Percentiles rank a stretch among this genome's conserved stretches.
Evolutionary conservation across 2,888 invertebrate species (phyloP).

Genomic region (Periphyllus acericola): DNA sequence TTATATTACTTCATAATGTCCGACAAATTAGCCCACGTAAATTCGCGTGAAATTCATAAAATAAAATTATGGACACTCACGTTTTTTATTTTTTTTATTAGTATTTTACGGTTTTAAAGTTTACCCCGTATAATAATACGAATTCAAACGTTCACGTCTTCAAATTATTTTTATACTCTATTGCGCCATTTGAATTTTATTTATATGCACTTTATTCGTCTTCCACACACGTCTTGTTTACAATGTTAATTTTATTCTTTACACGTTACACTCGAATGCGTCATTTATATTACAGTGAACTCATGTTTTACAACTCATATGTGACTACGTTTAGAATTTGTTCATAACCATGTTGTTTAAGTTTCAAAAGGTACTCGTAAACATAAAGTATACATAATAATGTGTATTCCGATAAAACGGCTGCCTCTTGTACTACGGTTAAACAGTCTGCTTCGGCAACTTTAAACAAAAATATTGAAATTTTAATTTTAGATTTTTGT

Average conservation of each 20-base stretch:
- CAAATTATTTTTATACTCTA: not conserved
- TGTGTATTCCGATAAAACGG: not conserved
- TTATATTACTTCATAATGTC: not conserved
- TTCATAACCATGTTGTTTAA: not conserved
- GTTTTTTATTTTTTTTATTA: not conserved
- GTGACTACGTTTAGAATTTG: not conserved
- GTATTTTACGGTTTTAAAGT: not conserved
- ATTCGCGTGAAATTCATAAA: not conserved
- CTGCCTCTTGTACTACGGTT: not conserved
- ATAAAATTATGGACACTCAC: not conserved
- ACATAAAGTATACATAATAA: not conserved
- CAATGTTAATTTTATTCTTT: not conserved
- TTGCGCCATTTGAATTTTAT: not conserved
- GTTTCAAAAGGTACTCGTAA: conserved; percentile 4
- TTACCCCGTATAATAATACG: not conserved
- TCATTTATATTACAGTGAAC: not conserved
- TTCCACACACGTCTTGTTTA: not conserved
- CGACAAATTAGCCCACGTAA: not conserved
- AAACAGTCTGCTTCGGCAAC: not conserved
- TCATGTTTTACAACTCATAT: not conserved
- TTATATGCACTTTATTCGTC: not conserved
- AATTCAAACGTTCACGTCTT: not conserved
- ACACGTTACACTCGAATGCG: not conserved
- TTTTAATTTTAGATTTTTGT: not conserved
- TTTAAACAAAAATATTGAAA: not conserved